Evolutionary conservation across 2,113 vertebrate species (phyloP), one percentile per base, ranked within the genome.

Genomic region (Onychorhynchus coronatus): DNA sequence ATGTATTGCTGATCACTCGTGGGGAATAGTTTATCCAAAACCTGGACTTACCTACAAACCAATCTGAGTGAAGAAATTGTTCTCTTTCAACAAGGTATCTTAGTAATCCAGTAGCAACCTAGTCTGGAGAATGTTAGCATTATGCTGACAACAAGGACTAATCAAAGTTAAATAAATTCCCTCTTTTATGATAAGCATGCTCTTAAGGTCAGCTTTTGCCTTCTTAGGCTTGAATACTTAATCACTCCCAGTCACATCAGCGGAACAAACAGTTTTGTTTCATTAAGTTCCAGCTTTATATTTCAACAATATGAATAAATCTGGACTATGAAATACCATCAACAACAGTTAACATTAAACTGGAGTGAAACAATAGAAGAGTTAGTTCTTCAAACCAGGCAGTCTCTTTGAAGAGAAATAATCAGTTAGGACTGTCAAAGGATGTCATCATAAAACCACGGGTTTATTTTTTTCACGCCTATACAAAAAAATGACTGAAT

Each of bases 121-220:
- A 98, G 86, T 97, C 96, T 94, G 97, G 95, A 97, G 97, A 97
- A 96, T 84, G 91, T 97, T 97, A 97, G 96, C 95, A 53, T 95
- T 95, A 97, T 70, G 93, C 83, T 97, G 97, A 97, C 90, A 97
- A 87, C 67, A 94, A 91, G 71, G 86, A 95, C 94, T 96, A 97
- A 71, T 88, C 33, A 88, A 94, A 84, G 86, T 97, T 97, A 98
- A 97, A 97, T 96, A 93, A 97, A 97, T 91, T 85, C 85, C 93
- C 83, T 97, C 91, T 96, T 95, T 97, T 63, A 95, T 20, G 86
- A 79, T 68, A 97, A 97, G 91, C 95, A 97, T 93, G 83, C 96
- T 97, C 86, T 96, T 91, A 96, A 79, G 95, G 97, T 97, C 95
- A 82, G 87, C 82, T 96, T 95, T 93, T 91, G 87, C 84, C 65